A percentile compares a stretch with the other conserved stretches of the same genome.
Evolutionary conservation across 2,888 invertebrate genomes (phyloP).

Genomic region (Agrochola macilenta): DNA sequence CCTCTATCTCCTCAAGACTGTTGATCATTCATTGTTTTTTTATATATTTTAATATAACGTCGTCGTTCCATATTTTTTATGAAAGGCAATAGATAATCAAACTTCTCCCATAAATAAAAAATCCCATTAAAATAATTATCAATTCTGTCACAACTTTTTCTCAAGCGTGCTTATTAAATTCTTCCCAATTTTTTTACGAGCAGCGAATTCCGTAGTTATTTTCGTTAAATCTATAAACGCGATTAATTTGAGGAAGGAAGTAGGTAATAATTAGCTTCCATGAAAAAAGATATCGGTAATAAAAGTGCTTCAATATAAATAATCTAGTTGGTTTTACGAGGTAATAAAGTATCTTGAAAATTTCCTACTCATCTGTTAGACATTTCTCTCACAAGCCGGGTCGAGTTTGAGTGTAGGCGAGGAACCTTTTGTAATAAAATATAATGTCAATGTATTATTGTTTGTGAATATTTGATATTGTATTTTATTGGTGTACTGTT

Average conservation of each 20-base stretch:
- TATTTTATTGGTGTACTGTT: conserved; percentile 50
- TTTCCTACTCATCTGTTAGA: conserved; percentile 68
- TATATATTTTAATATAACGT: background rate
- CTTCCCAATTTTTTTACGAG: conserved; percentile 57
- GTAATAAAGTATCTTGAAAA: conserved; percentile 72
- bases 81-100: conserved; percentile 28
- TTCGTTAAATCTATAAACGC: conserved; percentile 64
- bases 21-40: conserved; percentile 13
- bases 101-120: conserved; percentile 44
- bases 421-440: conserved; percentile 59
- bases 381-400: conserved; percentile 61
- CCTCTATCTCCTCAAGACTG: background rate
- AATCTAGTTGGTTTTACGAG: conserved; percentile 74
- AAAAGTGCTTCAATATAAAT: conserved; percentile 73
- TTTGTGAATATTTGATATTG: conserved; percentile 57
- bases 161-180: conserved; percentile 59
- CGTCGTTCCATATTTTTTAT: background rate
- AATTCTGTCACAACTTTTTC: conserved; percentile 58
- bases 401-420: conserved; percentile 63
- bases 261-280: conserved; percentile 72
- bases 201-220: conserved; percentile 61
- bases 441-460: conserved; percentile 61
- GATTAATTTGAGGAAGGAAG: conserved; percentile 72
- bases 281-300: conserved; percentile 71
- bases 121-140: conserved; percentile 52